Percentiles rank a stretch among this genome's conserved stretches.
Conservation (phyloP, 2,113 vertebrate species). For the Orientallactaga bullata region DNA sequence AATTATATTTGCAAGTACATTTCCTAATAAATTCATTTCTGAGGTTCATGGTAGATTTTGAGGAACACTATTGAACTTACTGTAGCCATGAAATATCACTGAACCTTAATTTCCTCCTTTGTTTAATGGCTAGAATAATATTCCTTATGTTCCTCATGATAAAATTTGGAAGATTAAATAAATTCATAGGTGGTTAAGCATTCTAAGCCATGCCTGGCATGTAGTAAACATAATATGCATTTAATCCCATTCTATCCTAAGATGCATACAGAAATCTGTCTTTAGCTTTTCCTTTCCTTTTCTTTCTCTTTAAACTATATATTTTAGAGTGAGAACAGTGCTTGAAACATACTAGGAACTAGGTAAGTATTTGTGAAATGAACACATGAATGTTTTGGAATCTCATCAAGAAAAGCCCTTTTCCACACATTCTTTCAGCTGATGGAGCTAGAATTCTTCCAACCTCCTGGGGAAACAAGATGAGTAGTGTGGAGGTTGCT, state of each 20-base stretch:
- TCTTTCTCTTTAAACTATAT: background rate
- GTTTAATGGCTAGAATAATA: background rate
- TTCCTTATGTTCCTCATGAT: background rate
- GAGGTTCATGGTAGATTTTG: background rate
- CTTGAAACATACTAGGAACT: constrained; percentile 21
- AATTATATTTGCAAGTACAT: constrained; percentile 25
- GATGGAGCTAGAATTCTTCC: constrained; percentile 37
- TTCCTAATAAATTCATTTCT: constrained; percentile 27
- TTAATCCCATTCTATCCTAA: constrained; percentile 2
- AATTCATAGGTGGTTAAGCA: background rate
- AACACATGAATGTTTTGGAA: background rate
- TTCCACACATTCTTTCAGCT: background rate
- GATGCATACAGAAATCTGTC: background rate
- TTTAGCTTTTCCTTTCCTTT: background rate
- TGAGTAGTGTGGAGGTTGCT: background rate
- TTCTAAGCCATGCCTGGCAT: constrained; percentile 23
- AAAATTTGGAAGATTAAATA: constrained; percentile 27
- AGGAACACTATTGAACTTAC: background rate
- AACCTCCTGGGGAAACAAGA: background rate
- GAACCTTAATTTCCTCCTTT: constrained; percentile 5
- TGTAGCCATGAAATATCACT: background rate
- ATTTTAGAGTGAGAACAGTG: constrained; percentile 24
- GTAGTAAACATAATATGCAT: background rate
- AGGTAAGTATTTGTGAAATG: constrained; percentile 42
- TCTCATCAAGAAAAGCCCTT: constrained; percentile 42